phyloP scores from a whole-genome alignment of 2,797 vertebrate genomes.

The Champsocephalus esox region DNA sequence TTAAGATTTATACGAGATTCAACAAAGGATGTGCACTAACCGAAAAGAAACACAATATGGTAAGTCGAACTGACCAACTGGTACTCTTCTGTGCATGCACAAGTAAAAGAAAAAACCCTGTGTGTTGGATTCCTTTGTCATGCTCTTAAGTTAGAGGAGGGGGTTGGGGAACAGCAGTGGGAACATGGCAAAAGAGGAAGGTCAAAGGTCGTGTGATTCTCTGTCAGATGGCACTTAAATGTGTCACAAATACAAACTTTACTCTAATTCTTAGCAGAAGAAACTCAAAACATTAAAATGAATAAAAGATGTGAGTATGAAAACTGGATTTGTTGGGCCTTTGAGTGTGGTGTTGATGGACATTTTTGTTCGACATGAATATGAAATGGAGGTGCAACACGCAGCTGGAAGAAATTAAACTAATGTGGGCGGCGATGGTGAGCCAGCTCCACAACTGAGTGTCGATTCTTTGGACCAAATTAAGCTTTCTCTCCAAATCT shows the following conservation, averaged over 20 bases:
- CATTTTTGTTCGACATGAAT: constrained; percentile 8
- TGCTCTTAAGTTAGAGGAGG: constrained; percentile 19
- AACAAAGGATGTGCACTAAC: constrained; percentile 11
- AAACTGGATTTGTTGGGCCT: not conserved
- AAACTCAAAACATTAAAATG: not conserved
- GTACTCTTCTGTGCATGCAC: constrained; percentile 17
- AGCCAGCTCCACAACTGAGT: not conserved
- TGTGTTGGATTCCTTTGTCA: constrained; percentile 34
- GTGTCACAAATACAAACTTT: not conserved
- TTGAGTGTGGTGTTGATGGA: constrained; percentile 11
- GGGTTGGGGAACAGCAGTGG: constrained; percentile 49
- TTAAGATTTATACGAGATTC: not conserved
- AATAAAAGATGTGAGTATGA: not conserved
- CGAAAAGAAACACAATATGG: not conserved
- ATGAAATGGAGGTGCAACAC: constrained; percentile 3
- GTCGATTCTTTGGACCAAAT: not conserved
- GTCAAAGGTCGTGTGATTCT: constrained; percentile 50
- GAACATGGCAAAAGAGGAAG: constrained; percentile 17
- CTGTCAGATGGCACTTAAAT: constrained; percentile 20
- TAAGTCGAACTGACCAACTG: constrained; percentile 20
- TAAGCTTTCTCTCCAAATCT: not conserved
- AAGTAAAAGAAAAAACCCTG: constrained; percentile 12
- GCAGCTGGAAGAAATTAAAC: not conserved
- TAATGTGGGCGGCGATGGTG: not conserved
- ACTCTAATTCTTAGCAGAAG: not conserved